phyloP scores from a whole-genome alignment of 2,113 vertebrate genomes.

The Poeciliopsis prolifica region DNA sequence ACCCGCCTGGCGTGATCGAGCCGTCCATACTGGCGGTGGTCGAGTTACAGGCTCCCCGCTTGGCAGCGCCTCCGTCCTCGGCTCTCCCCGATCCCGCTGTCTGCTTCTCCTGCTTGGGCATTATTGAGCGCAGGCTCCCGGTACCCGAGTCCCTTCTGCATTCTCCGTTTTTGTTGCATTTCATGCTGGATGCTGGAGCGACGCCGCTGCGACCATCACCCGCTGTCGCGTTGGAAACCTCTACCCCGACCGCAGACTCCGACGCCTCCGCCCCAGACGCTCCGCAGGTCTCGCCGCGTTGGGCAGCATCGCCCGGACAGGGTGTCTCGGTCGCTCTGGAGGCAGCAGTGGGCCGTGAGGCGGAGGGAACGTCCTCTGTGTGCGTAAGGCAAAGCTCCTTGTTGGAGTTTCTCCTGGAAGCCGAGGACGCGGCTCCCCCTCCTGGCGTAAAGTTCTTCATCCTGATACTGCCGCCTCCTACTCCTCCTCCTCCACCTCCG shows the following conservation, averaged over 20 bases:
- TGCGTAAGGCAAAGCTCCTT: constrained; percentile 76
- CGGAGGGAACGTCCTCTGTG: constrained; percentile 69
- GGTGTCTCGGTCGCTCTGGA: constrained; percentile 67
- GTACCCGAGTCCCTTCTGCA: constrained; percentile 82
- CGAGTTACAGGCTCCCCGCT: constrained; percentile 77
- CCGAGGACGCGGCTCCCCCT: constrained; percentile 80
- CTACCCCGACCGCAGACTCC: constrained; percentile 60
- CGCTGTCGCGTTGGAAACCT: constrained; percentile 66
- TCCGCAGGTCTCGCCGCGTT: constrained; percentile 65
- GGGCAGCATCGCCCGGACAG: constrained; percentile 78
- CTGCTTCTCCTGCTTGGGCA: constrained; percentile 79
- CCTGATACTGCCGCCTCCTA: constrained; percentile 76
- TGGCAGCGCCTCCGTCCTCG: constrained; percentile 73
- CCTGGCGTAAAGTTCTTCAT: constrained; percentile 83
- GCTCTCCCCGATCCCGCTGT: constrained; percentile 65
- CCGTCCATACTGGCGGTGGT: constrained; percentile 80
- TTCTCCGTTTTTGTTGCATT: constrained; percentile 87
- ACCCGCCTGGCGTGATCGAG: constrained; percentile 73
- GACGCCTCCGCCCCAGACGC: constrained; percentile 69
- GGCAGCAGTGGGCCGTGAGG: constrained; percentile 70
- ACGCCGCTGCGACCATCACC: constrained; percentile 72
- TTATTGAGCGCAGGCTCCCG: constrained; percentile 82
- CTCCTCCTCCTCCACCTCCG: constrained; percentile 67
- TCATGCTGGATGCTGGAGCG: constrained; percentile 78
- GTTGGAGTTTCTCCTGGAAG: constrained; percentile 74